phyloP scores from a whole-genome alignment of 2,888 invertebrate genomes.

The Epirrhoe alternata region DNA sequence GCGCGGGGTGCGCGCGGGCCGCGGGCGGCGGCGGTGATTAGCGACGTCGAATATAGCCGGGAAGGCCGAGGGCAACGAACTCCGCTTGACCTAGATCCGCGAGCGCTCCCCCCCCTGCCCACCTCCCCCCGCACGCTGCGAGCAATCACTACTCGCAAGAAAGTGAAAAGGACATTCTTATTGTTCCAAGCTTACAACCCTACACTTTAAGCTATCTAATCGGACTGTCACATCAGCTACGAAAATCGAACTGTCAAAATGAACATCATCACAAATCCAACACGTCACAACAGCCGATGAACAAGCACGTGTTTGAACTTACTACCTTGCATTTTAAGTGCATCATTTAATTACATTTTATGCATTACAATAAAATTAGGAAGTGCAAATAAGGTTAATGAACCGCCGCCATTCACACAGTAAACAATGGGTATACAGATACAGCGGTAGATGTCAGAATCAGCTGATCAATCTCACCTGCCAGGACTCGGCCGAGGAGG shows the following conservation, averaged over 20 bases:
- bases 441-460: constrained; percentile 51
- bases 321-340: constrained; percentile 30
- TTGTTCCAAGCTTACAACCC: constrained; percentile 47
- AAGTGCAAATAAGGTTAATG: constrained; percentile 44
- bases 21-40: constrained; percentile 67
- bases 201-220: constrained; percentile 34
- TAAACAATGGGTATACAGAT: constrained; percentile 42
- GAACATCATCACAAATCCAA: constrained; percentile 21
- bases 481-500: constrained; percentile 78
- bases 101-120: constrained; percentile 53
- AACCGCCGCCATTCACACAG: constrained; percentile 48
- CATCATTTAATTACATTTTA: constrained; percentile 31
- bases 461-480: constrained; percentile 76
- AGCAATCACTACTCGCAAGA: constrained; percentile 58
- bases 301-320: constrained; percentile 33
- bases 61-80: constrained; percentile 85
- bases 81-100: constrained; percentile 82
- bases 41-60: constrained; percentile 82
- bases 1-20: constrained; percentile 48
- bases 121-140: constrained; percentile 43
- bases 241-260: constrained; percentile 9
- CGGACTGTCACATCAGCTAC: constrained; percentile 33
- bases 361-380: constrained; percentile 38
- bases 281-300: constrained; percentile 23
- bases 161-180: constrained; percentile 76